Base-by-base conservation (phyloP, 1,140 invertebrate genomes). In the Diorhabda sublineata region DNA sequence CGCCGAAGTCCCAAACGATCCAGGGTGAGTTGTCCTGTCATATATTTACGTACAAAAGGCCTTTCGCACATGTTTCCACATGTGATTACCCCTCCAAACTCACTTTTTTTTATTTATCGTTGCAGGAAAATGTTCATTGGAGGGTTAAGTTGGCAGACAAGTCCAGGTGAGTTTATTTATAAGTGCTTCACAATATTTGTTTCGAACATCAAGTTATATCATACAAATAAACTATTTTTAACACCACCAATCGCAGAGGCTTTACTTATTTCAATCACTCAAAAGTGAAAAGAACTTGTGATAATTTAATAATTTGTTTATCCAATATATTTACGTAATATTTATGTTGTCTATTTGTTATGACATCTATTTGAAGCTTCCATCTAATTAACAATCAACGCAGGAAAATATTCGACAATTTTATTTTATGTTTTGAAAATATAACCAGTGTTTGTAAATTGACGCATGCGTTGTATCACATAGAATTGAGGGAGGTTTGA, bases 91-190 rank as follows among this genome's bases (percentile, higher is more conserved):
- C 7, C 58, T 59, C 57, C 41, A 44, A 61, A 66, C 59, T 61
- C 68, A 65, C 70, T 45, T 57, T 72, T 58, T 60, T 69, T 73
- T 76, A 26, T 26, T 26, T 26, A 26, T 85, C 87, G 81, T 92
- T 94, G 76, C 88, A 97, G 96, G 87, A 99, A 99, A 94, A 98
- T 99, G 96, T 99, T 99, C 89, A 96, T 99, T 86, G 97, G 97
- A 81, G 97, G 97, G 78, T 90, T 99, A 78, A 98, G 95, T 86
- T 98, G 97, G 96, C 96, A 98, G 87, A 99, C 97, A 79, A 97
- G 96, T 89, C 95, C 96, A 91, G 97, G 95, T 98, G 90, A 90
- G 91, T 56, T 26, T 26, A 26, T 26, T 26, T 26, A 26, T 26
- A 26, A 26, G 26, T 26, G 26, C 26, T 26, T 26, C 26, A 26